Evolutionary conservation across 2,113 vertebrate genomes (phyloP).

Genomic region (Catharus fuscescens): DNA sequence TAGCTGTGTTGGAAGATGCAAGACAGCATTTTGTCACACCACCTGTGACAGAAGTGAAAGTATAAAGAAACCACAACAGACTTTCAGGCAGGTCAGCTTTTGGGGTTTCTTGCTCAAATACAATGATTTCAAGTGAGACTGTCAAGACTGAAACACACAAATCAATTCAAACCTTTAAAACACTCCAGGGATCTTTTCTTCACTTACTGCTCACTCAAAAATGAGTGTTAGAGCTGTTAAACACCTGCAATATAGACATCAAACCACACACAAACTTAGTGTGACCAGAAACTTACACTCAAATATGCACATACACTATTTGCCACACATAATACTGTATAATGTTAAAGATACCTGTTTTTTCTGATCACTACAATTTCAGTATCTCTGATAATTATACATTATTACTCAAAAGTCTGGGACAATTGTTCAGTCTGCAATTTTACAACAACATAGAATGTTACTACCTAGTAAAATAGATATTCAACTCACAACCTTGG

Average conservation of each 20-base stretch:
- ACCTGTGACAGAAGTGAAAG: not conserved
- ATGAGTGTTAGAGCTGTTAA: not conserved
- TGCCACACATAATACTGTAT: constrained; percentile 1
- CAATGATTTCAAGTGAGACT: not conserved
- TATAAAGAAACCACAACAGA: not conserved
- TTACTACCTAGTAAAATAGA: not conserved
- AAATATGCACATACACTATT: not conserved
- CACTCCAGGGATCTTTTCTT: constrained; percentile 39
- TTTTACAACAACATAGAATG: not conserved
- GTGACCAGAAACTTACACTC: not conserved
- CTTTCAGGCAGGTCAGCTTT: not conserved
- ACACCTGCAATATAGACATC: not conserved
- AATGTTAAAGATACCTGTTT: not conserved
- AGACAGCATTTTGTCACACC: not conserved
- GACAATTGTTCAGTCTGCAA: not conserved
- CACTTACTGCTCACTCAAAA: constrained; percentile 32
- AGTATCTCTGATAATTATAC: not conserved
- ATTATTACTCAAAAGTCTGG: not conserved
- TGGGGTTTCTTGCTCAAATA: not conserved
- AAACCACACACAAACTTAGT: constrained; percentile 13
- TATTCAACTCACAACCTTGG: not conserved
- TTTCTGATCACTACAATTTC: too few species aligned
- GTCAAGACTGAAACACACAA: constrained; percentile 34
- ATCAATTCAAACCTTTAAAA: constrained; percentile 54
- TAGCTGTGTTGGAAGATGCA: not conserved